These are phyloP conservation scores for Dasysyrphus albostriatus DNA, from an alignment of 2,888 invertebrate species.

Conservation along the genomic window DNA sequence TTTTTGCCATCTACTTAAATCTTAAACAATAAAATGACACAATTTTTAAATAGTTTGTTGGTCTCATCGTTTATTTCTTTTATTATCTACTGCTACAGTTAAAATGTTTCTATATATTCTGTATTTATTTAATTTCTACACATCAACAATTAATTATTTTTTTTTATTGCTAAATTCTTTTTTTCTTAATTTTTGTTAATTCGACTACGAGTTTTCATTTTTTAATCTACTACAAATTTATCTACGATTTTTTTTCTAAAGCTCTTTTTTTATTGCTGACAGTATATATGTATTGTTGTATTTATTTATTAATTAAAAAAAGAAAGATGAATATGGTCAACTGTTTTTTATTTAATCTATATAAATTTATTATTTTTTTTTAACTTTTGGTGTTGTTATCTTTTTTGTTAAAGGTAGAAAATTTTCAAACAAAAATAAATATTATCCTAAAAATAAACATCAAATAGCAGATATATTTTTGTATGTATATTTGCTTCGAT, in stretches of 20 bases:
- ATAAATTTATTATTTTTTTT: neutral
- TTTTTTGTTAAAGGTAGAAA: neutral
- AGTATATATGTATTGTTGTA: neutral
- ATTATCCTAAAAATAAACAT: too few relatives aligned
- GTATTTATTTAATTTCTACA: conserved; percentile 13
- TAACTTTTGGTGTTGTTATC: neutral
- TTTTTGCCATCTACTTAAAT: too few relatives aligned
- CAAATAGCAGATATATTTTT: too few relatives aligned
- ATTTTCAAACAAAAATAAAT: too few relatives aligned
- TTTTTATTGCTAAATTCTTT: neutral
- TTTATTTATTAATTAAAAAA: neutral
- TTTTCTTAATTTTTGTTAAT: neutral
- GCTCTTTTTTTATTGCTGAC: conserved; percentile 26
- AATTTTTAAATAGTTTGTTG: conserved; percentile 18
- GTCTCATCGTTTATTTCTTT: conserved; percentile 29
- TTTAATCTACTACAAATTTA: conserved; percentile 6
- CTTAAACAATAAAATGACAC: neutral
- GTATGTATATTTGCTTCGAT: too few relatives aligned
- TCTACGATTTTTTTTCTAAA: conserved; percentile 15
- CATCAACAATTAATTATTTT: conserved; percentile 12
- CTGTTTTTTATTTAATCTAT: neutral
- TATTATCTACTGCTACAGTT: conserved; percentile 17
- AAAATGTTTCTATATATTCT: conserved; percentile 5
- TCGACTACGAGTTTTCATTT: neutral
- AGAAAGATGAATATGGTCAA: neutral